Conservation (phyloP, 2,113 vertebrate species). For the Enhydra lutris region DNA sequence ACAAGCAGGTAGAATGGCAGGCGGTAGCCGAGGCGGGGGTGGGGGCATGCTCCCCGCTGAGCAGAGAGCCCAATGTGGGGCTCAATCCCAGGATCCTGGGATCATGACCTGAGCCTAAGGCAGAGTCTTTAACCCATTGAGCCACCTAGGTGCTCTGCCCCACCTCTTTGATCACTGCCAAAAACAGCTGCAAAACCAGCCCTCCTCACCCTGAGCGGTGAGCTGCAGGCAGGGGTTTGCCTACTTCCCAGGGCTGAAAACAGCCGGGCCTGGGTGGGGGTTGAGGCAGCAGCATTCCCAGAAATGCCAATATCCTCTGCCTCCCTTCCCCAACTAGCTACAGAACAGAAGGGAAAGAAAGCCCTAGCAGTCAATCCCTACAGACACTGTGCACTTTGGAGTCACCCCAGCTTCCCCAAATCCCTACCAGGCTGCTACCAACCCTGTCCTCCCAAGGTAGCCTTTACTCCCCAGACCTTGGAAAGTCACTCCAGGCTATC, state of each 20-base stretch:
- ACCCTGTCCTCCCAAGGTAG: not conserved
- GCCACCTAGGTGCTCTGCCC: no score
- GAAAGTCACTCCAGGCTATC: slow-evolving; percentile 42
- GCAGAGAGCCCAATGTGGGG: no score
- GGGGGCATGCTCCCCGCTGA: no score
- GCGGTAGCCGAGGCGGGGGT: no score
- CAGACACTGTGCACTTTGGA: not conserved
- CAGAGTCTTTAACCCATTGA: no score
- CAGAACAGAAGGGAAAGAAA: slow-evolving; percentile 13
- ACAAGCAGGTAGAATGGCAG: no score
- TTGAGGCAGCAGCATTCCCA: not conserved
- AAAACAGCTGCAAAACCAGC: not conserved
- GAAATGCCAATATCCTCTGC: not conserved
- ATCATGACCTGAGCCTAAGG: no score
- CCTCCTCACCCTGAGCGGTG: not conserved
- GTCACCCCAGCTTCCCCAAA: not conserved
- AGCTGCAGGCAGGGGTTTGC: not conserved
- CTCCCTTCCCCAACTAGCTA: not conserved
- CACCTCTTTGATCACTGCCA: slow-evolving; percentile 8
- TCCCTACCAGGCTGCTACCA: not conserved
- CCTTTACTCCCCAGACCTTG: slow-evolving; percentile 24
- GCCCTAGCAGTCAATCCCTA: not conserved
- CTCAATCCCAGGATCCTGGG: no score
- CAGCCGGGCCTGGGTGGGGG: not conserved
- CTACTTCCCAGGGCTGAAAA: not conserved